Base-by-base conservation (phyloP, 2,888 invertebrate species). In the Busseola fusca region DNA sequence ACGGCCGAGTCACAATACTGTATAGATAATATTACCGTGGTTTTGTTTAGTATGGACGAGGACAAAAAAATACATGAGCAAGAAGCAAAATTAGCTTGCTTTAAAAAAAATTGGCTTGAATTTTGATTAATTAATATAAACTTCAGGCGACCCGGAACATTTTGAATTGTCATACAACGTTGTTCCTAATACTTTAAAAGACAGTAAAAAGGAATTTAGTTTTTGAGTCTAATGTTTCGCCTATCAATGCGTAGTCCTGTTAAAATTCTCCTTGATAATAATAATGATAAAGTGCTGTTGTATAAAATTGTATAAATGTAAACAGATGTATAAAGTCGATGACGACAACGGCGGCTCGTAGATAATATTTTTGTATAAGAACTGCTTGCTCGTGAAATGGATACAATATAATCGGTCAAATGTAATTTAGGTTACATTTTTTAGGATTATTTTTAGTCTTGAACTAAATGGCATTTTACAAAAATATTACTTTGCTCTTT, bases 221-320 rank as follows among this genome's bases (percentile, higher is more conserved):
- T 64, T 59, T 74, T 27, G 72, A 72, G 58, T 58, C 64, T 50
- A 63, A 74, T 57, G 34, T 69, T 67, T 64, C 69, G 64, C 74
- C 76, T 76, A 40, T 63, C 71, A 62, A 77, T 81, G 82, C 81
- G 67, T 81, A 81, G 79, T 76, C 76, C 40, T 72, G 74, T 72
- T 69, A 21, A 83, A 83, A 82, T 74, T 78, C 62, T 74, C 69
- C 40, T 64, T 82, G 60, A 67, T 72, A 50, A 72, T 74, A 65
- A 64, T 74, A 50, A 79, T 73, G 72, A 74, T 78, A 66, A 71
- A 65, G 62, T 63, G 50, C 65, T 83, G 82, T 84, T 84, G 80
- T 84, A 83, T 83, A 83, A 82, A 84, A 75, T 81, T 84, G 84
- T 84, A 84, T 81, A 84, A 84, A 84, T 84, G 84, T 84, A 84